Conservation (phyloP, 2,113 vertebrate genomes). For the Clinocottus analis region DNA sequence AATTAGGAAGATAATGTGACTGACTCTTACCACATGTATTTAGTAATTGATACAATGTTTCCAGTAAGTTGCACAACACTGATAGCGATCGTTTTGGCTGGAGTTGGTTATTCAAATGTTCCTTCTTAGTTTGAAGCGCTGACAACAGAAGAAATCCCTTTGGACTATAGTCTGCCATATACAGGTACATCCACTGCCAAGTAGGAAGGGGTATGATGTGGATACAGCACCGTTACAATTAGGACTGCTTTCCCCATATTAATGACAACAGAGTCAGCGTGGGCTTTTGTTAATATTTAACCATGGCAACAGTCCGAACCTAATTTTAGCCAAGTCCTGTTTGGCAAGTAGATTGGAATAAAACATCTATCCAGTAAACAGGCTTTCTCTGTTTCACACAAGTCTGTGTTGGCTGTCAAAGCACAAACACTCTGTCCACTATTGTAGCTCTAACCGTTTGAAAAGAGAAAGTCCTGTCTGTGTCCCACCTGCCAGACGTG, state of each 20-base stretch:
- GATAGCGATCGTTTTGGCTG: neutral
- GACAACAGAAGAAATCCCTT: neutral
- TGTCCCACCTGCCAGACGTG: slow-evolving; percentile 45
- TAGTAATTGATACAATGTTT: neutral
- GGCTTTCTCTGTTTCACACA: slow-evolving; percentile 30
- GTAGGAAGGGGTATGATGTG: slow-evolving; percentile 1
- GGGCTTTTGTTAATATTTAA: slow-evolving; percentile 13
- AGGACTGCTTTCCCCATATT: neutral
- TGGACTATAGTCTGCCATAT: neutral
- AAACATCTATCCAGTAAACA: slow-evolving; percentile 31
- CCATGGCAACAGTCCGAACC: slow-evolving; percentile 10
- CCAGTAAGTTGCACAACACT: neutral
- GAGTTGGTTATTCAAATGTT: neutral
- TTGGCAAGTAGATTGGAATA: slow-evolving; percentile 17
- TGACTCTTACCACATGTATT: neutral
- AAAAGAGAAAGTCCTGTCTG: slow-evolving; percentile 21
- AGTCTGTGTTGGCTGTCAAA: slow-evolving; percentile 15
- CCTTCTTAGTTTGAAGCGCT: neutral
- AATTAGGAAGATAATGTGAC: neutral
- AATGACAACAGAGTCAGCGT: slow-evolving; percentile 1
- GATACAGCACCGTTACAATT: neutral
- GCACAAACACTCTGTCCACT: slow-evolving; percentile 41
- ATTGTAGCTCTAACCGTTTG: slow-evolving; percentile 38
- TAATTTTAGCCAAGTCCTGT: slow-evolving; percentile 18
- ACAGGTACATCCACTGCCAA: neutral